Evolutionary conservation across 2,113 vertebrate genomes (phyloP), one percentile per base, ranked within the genome.

Genomic region (Nyctereutes procyonoides): DNA sequence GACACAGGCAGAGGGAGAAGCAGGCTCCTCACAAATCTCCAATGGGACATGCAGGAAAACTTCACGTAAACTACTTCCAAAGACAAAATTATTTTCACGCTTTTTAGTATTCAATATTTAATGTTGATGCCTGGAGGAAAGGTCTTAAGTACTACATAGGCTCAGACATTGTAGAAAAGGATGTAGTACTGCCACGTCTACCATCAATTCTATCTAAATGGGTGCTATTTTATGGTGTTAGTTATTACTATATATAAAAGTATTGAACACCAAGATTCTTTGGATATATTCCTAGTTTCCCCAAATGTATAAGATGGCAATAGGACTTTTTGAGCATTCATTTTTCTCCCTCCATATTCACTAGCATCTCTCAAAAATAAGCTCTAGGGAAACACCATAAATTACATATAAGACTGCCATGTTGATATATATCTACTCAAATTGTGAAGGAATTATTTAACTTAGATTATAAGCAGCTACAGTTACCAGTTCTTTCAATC

Each of bases 361-460:
- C 13, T 48, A 93, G 62, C 48, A 96, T 79, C 63, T 96, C 84
- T 95, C 2, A 43, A 32, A 96, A 58, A 58, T 93, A 96, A 97
- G 90, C 97, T 43, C 69, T 43, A 86, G 16, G 93, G 76, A 71
- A 97, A 93, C 48, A 95, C 48, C 16, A 38, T 20, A 30, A 0
- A 0, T 80, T 35, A 3, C 73, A 90, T 10, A 58, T 0, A 67
- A 93, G 35, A 93, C 30, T 88, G 30, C 81, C 32, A 79, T n/a
- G 30, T 9, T 58, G 48, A 20, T 43, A 86, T 14, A 43, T 14
- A 35, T 13, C 63, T 58, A 51, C 62, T 74, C 55, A 58, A 71
- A 60, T 93, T 96, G 85, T 60, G 63, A 88, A 90, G 63, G 71
- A 43, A 97, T 8, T 51, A 80, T 86, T 76, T 81, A 94, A 48